Evolutionary conservation across 2,113 vertebrate species (phyloP), one percentile per base, ranked within the genome.

Genomic region (Fregetta grallaria): DNA sequence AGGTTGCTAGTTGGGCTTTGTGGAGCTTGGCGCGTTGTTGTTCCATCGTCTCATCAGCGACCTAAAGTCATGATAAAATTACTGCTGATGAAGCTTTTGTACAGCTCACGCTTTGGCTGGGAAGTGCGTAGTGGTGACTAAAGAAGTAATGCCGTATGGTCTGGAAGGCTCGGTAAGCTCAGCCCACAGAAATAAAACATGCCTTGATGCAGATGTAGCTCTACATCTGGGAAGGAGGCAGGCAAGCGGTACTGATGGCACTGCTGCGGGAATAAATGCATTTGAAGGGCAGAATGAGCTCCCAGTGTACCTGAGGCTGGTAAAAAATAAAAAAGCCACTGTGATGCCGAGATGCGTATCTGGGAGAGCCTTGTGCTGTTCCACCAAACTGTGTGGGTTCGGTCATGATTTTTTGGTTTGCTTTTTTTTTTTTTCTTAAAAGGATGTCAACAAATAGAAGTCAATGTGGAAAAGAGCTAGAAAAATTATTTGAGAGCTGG

Each of bases 121-220:
- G 53, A 27, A 25, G 61, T 0, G 7, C 18, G 1, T 3, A 40
- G 81, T 7, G 44, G 74, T 87, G 90, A 36, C 74, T 17, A 8
- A 14, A 40, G 77, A 10, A 47, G 65, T 17, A 8, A 49, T n/a
- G 70, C 62, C 17, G 3, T 20, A 63, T 15, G 62, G 73, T 63
- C 88, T 76, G 88, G 81, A 66, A 65, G 77, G 78, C 65, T 68
- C 45, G 75, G 67, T 15, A 15, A 86, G 67, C 67, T 93, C 90
- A 77, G 40, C 67, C 79, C 23, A 0, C 0, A 7, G 82, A 26
- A n/a, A 66, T 40, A 2, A 27, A 32, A 19, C 0, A 0, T 6
- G 45, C 45, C 73, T 30, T 63, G 82, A 21, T 34, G 75, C 40
- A 63, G 63, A 34, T 26, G 70, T 52, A 10, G 53, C 53, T 73